These are phyloP conservation scores for Enteromius anoplus DNA, from an alignment of 2,797 vertebrate species.

Conservation along the genomic window DNA sequence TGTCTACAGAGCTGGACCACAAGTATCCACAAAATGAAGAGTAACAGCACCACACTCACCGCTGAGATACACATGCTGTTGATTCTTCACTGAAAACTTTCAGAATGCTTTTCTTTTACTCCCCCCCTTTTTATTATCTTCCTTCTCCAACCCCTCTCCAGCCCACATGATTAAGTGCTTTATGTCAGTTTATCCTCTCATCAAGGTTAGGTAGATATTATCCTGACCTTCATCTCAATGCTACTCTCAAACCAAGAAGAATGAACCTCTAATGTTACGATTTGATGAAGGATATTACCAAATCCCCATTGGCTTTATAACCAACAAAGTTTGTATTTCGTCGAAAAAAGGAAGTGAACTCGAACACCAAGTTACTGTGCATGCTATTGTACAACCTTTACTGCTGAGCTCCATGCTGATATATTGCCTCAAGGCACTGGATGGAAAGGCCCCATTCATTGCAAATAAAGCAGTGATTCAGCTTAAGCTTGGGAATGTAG, in stretches of 20 bases:
- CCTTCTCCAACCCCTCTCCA: slow-evolving; percentile 4
- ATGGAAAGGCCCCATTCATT: slow-evolving; percentile 51
- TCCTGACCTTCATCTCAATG: slow-evolving; percentile 53
- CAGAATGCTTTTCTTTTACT: slow-evolving; percentile 38
- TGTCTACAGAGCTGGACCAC: slow-evolving; percentile 52
- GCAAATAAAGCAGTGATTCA: slow-evolving; percentile 53
- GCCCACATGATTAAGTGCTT: slow-evolving; percentile 15
- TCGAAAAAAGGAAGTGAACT: not conserved
- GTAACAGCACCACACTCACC: slow-evolving; percentile 62
- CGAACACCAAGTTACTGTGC: slow-evolving; percentile 39
- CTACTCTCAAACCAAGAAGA: not conserved
- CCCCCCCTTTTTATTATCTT: slow-evolving; percentile 64
- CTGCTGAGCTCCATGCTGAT: slow-evolving; percentile 37
- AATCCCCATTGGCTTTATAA: not conserved
- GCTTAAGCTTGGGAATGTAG: slow-evolving; percentile 37
- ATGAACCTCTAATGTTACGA: not conserved
- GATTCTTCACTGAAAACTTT: slow-evolving; percentile 27
- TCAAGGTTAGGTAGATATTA: slow-evolving; percentile 73
- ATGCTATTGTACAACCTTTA: slow-evolving; percentile 40
- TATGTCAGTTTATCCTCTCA: slow-evolving; percentile 36
- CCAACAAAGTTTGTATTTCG: slow-evolving; percentile 17
- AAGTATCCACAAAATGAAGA: slow-evolving; percentile 65
- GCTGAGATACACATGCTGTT: slow-evolving; percentile 60
- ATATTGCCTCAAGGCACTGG: slow-evolving; percentile 13
- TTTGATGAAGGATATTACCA: slow-evolving; percentile 13